Percentiles rank a stretch among this genome's conserved stretches.
phyloP scores from a whole-genome alignment of 1,140 invertebrate species.

The Cepaea nemoralis region DNA sequence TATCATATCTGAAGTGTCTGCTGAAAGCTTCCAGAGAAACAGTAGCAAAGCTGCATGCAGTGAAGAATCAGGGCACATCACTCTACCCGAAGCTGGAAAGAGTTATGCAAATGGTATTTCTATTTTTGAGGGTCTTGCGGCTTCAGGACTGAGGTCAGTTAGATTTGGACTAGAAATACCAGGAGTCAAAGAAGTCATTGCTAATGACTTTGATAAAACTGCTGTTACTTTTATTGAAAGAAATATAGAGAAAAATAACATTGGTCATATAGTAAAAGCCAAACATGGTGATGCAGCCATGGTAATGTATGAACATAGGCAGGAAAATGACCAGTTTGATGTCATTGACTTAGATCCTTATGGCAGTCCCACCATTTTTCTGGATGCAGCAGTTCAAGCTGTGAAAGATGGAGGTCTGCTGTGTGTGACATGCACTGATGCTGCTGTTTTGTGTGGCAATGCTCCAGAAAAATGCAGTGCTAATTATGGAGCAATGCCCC shows the following conservation, averaged over 20 bases:
- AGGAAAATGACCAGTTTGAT: conserved; percentile 81
- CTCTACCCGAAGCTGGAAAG: conserved; percentile 35
- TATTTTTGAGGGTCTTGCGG: conserved; percentile 94
- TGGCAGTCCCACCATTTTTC: conserved; percentile 92
- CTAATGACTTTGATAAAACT: conserved; percentile 92
- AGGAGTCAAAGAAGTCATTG: conserved; percentile 85
- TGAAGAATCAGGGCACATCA: conserved; percentile 17
- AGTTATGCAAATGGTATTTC: conserved; percentile 55
- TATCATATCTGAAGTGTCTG: conserved; percentile 67
- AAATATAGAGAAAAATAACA: conserved; percentile 86
- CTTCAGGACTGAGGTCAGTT: conserved; percentile 93
- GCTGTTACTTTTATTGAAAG: conserved; percentile 88
- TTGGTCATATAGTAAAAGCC: conserved; percentile 82
- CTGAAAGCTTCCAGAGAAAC: conserved; percentile 50
- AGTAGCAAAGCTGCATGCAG: background rate
- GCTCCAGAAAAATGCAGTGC: conserved; percentile 91
- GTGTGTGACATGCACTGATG: conserved; percentile 97
- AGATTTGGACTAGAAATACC: conserved; percentile 95
- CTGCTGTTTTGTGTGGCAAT: conserved; percentile 97
- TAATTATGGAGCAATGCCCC: conserved; percentile 93
- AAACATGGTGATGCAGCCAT: conserved; percentile 68
- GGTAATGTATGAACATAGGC: conserved; percentile 78
- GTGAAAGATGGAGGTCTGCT: conserved; percentile 76
- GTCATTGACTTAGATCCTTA: conserved; percentile 98
- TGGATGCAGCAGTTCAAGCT: conserved; percentile 88